These are phyloP conservation scores for Octonoba sinensis DNA, from an alignment of 2,888 invertebrate species.

Conservation along the genomic window DNA sequence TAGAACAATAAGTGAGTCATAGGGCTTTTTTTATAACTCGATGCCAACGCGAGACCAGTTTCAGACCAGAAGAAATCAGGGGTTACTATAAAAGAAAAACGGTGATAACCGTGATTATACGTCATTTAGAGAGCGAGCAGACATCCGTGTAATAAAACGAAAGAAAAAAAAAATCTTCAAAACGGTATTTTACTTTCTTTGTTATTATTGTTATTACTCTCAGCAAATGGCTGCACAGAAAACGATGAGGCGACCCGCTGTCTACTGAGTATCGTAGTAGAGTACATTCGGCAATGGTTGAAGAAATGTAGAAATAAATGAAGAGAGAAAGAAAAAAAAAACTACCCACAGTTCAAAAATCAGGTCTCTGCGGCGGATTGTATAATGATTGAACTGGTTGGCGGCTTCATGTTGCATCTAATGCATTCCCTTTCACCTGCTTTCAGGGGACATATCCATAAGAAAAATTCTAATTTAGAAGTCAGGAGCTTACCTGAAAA, in stretches of 20 bases:
- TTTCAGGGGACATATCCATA: neutral
- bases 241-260: slow-evolving; percentile 40
- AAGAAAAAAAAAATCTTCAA: slow-evolving; percentile 10
- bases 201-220: slow-evolving; percentile 12
- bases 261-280: slow-evolving; percentile 25
- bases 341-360: neutral
- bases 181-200: neutral
- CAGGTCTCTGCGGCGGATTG: neutral
- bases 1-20: too few species aligned
- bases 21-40: too few species aligned
- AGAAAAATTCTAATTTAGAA: too few species aligned
- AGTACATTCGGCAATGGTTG: slow-evolving; percentile 21
- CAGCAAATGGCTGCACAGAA: slow-evolving; percentile 26
- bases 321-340: slow-evolving; percentile 5
- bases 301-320: slow-evolving; percentile 9
- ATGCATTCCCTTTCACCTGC: neutral
- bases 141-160: slow-evolving; percentile 2
- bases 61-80: neutral
- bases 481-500: too few species aligned
- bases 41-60: too few species aligned
- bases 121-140: slow-evolving; percentile 6
- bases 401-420: neutral
- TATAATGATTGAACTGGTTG: slow-evolving; percentile 21
- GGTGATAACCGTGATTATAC: slow-evolving; percentile 33
- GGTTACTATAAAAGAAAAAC: slow-evolving; percentile 5